Conservation (phyloP, 2,888 invertebrate species). For the Calephelis perditalis region DNA sequence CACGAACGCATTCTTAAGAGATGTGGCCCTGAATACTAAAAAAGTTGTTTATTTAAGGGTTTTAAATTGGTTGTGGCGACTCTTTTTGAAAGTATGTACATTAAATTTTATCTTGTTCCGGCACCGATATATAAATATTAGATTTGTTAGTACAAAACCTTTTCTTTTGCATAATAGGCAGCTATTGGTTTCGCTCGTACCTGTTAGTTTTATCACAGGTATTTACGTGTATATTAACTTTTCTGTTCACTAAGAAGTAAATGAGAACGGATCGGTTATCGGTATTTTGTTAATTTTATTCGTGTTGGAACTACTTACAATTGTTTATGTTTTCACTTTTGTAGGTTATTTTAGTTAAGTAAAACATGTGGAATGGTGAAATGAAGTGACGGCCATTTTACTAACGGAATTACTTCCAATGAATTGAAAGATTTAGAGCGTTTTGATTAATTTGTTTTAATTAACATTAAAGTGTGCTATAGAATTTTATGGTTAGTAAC, state of each 20-base stretch:
- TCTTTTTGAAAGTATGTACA: background rate
- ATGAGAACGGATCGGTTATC: slow-evolving; percentile 1
- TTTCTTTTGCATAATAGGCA: slow-evolving; percentile 41
- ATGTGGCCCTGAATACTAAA: background rate
- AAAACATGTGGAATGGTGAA: slow-evolving; percentile 1
- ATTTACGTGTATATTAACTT: slow-evolving; percentile 40
- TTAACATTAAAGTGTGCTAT: slow-evolving; percentile 5
- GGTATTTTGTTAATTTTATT: slow-evolving; percentile 10
- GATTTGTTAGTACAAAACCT: slow-evolving; percentile 48
- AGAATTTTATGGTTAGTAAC: slow-evolving; percentile 6
- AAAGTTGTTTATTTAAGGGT: slow-evolving; percentile 3
- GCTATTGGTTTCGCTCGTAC: slow-evolving; percentile 55
- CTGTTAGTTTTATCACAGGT: slow-evolving; percentile 49
- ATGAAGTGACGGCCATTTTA: slow-evolving; percentile 1
- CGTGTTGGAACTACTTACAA: slow-evolving; percentile 10
- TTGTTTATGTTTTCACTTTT: slow-evolving; percentile 9
- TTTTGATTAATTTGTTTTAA: slow-evolving; percentile 9
- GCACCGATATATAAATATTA: slow-evolving; percentile 5
- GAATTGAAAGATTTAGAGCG: slow-evolving; percentile 1
- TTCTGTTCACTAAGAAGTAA: slow-evolving; percentile 1
- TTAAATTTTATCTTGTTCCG: slow-evolving; percentile 7
- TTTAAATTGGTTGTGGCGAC: slow-evolving; percentile 11
- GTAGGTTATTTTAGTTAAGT: slow-evolving; percentile 10
- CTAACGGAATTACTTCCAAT: slow-evolving; percentile 1
- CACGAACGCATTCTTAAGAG: background rate